These are phyloP conservation scores for Exocentrus adspersus DNA, from an alignment of 2,888 invertebrate species.

Conservation along the genomic window DNA sequence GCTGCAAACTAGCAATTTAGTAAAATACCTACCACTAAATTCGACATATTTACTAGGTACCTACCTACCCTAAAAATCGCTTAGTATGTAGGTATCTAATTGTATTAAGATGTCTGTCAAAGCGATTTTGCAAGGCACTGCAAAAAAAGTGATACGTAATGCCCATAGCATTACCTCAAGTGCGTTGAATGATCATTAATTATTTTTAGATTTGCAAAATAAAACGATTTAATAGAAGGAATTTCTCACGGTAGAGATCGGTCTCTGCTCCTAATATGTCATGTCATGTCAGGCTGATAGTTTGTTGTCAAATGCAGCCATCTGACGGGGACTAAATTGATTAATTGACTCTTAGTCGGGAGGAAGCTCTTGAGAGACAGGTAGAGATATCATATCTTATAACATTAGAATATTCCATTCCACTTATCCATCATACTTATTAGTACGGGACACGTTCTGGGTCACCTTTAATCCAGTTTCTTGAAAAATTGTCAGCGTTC, in stretches of 20 bases:
- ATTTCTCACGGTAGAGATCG: conserved; percentile 45
- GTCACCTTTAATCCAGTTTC: background rate
- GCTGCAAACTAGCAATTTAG: no score
- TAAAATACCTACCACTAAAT: no score
- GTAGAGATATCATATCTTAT: conserved; percentile 30
- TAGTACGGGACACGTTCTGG: background rate
- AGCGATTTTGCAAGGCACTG: conserved; percentile 14
- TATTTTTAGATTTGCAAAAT: conserved; percentile 32
- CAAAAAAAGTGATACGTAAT: conserved; percentile 25
- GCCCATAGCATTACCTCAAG: conserved; percentile 29
- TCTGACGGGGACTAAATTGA: conserved; percentile 48
- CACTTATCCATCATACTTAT: conserved; percentile 12
- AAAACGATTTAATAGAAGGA: conserved; percentile 17
- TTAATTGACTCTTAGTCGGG: conserved; percentile 41
- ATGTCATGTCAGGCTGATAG: conserved; percentile 40
- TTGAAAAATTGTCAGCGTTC: no score
- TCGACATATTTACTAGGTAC: no score
- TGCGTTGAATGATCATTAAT: conserved; percentile 31
- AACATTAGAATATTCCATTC: conserved; percentile 22
- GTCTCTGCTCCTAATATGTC: conserved; percentile 42
- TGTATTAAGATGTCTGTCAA: conserved; percentile 16
- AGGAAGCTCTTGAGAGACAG: conserved; percentile 26
- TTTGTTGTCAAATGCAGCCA: conserved; percentile 40
- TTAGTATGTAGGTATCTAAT: no score
- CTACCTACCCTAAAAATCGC: no score